Evolutionary conservation across 2,113 vertebrate species (phyloP), one percentile per base, ranked within the genome.

Genomic region (Machaerirhynchus nigripectus): DNA sequence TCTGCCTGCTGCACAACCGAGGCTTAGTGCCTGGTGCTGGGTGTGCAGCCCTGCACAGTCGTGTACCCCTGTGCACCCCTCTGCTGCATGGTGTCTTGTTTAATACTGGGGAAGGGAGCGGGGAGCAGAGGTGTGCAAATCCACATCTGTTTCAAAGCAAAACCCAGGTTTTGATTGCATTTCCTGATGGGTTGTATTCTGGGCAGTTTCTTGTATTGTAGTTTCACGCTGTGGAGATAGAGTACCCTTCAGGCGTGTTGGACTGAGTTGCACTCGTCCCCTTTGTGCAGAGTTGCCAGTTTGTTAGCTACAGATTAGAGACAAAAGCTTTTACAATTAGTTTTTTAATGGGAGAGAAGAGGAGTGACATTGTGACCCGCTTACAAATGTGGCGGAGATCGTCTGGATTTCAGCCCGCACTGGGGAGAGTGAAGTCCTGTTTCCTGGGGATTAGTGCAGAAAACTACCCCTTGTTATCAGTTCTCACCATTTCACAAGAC

Each of bases 271-370:
- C 74, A 42, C 83, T 90, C 55, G 81, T 65, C 61, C 64, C 56
- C 26, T 93, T 89, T 89, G 90, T 92, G 70, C 69, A 69, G 78
- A 4, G 11, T 71, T 82, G 78, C 87, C 2, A 4, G 74, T 94
- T 96, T 85, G 79, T 91, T 89, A 91, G 85, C 77, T 60, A 67
- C 75, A 96, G 84, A 80, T 90, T 74, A 77, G 70, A 87, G 61
- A 84, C 87, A 79, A 95, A 89, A 89, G 74, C 75, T 90, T 93
- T 88, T 88, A 81, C 82, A 87, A 70, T 96, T 90, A 83, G 75
- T 87, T 61, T 94, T 93, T 91, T 90, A 94, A 75, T 75, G 82
- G 89, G 44, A 86, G 78, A 87, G 89, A 86, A 88, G 84, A 89
- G 61, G 52, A 89, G 39, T 86, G 89, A 83, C 81, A 84, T 63